Base-by-base conservation (phyloP, 2,113 vertebrate species). In the Calidris pugnax region DNA sequence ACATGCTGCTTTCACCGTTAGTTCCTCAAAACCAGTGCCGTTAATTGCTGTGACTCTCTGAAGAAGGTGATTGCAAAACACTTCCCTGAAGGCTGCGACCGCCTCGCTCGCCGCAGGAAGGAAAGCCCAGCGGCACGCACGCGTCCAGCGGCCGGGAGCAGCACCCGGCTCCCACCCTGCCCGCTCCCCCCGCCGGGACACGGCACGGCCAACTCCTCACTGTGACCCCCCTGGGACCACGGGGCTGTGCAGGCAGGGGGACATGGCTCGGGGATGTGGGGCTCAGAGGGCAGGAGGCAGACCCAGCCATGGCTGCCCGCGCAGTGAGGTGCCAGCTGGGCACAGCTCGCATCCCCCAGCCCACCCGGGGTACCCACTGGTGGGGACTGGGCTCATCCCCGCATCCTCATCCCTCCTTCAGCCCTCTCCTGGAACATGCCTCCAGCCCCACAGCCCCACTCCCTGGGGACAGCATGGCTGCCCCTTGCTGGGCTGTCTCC, bases 41-140 rank as follows among this genome's bases (percentile, higher is more conserved):
- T 97, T 97, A 96, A 95, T 94, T 97, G 96, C 95, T 95, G 91
- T 72, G 94, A 94, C 91, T 90, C 89, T 96, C 85, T 87, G 90
- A 72, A 97, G 93, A 89, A 95, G 97, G 93, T 95, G 97, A 96
- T 97, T 97, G 96, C 97, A 97, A 97, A 97, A 97, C 94, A 97
- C 97, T 97, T 97, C 96, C 97, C 96, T 89, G 95, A 62, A 95
- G 94, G 56, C 92, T 96, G 88, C 4, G 85, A 82, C 92, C 11
- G 93, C 64, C 78, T 76, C 5, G 4, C 92, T 66, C 5, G 7
- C 87, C 6, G 30, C 91, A 74, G 91, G 94, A 95, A 97, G 96
- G 95, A 88, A 92, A 92, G 41, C 69, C 50, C 88, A 23, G 84
- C 7, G 50, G 50, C 74, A 64, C 23, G 0, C 59, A 51, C n/a